Base-by-base conservation (phyloP, 2,888 invertebrate species). In the Lasioglossum figueresi region DNA sequence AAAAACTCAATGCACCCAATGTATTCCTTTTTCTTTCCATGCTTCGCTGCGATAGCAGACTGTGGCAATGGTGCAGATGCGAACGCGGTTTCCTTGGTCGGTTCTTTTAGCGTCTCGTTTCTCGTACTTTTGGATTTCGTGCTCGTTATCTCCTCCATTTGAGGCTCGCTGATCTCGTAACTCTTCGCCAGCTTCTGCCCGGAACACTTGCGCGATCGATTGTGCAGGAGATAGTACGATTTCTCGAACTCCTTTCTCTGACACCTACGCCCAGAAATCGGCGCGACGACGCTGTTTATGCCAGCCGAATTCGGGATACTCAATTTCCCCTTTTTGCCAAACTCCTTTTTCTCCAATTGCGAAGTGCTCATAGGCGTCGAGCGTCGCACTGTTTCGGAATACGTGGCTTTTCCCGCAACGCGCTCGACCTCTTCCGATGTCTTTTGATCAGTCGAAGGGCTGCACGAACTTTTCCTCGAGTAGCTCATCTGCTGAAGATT, bases 311-410 rank as follows among this genome's bases (percentile, higher is more conserved):
- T 80, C 45, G 88, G 72, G 19, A 80, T 66, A 34, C 56, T 82
- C 0, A 83, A 73, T 78, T 88, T 88, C 48, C 84, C 77, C 16
- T 85, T 83, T 48, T 86, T 88, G 48, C 75, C 83, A 3, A 75
- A 71, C 2, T 93, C 92, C 34, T 90, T 91, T 12, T 90, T 93
- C 1, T 76, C 88, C 2, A 81, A 23, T 2, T 83, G 74, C 6
- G 82, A 31, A 0, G 72, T 27, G 43, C 45, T 88, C n/a, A 84
- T 27, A 1, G 85, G 87, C 0, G 88, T 79, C 8, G 90, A 92
- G 45, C 93, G 89, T 80, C 94, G 85, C 5, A 94, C 93, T 0
- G 93, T 94, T 77, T 94, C 93, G 19, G 93, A 94, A 45, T 94
- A 94, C 3, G 94, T 94, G n/a, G 94, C 93, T 73, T 88, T 92